A percentile compares a stretch with the other conserved stretches of the same genome.
These are phyloP conservation scores for Thryonomys swinderianus DNA, from an alignment of 2,113 vertebrate species.

Conservation along the genomic window DNA sequence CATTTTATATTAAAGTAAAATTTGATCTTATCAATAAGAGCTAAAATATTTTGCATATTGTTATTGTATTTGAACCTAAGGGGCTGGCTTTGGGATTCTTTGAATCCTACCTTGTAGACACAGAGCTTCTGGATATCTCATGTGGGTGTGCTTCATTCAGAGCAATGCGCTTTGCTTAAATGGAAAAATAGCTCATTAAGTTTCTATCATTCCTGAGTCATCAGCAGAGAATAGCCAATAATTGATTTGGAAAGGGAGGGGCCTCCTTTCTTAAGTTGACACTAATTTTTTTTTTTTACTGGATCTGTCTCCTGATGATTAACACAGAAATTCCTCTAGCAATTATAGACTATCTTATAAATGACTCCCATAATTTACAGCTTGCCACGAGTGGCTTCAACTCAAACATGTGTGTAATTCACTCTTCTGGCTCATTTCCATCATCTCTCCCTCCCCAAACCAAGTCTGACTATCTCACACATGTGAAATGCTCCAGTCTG, in stretches of 20 bases:
- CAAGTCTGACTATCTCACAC: not conserved
- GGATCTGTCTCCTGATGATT: conserved; percentile 78
- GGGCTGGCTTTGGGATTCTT: conserved; percentile 32
- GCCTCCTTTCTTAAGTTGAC: not conserved
- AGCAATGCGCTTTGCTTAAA: conserved; percentile 68
- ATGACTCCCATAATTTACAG: conserved; percentile 75
- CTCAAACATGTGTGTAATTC: not conserved
- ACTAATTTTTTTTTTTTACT: conserved; percentile 68
- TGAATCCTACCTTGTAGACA: not conserved
- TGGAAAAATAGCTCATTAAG: conserved; percentile 81
- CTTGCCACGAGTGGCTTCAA: conserved; percentile 66
- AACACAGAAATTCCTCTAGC: conserved; percentile 79
- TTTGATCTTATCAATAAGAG: not conserved
- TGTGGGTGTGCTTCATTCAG: not conserved
- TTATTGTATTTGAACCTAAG: conserved; percentile 46
- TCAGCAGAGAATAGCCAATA: conserved; percentile 76
- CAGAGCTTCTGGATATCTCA: conserved; percentile 19
- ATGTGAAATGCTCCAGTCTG: fast-evolving
- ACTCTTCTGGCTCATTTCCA: not conserved
- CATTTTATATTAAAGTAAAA: conserved; percentile 10
- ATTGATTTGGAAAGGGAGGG: conserved; percentile 74
- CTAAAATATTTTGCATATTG: not conserved
- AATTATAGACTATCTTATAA: conserved; percentile 76
- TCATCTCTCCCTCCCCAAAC: not conserved
- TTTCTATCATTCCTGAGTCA: conserved; percentile 62